Evolutionary conservation across 1,140 invertebrate genomes (phyloP).

Genomic region (Uloborus diversus): DNA sequence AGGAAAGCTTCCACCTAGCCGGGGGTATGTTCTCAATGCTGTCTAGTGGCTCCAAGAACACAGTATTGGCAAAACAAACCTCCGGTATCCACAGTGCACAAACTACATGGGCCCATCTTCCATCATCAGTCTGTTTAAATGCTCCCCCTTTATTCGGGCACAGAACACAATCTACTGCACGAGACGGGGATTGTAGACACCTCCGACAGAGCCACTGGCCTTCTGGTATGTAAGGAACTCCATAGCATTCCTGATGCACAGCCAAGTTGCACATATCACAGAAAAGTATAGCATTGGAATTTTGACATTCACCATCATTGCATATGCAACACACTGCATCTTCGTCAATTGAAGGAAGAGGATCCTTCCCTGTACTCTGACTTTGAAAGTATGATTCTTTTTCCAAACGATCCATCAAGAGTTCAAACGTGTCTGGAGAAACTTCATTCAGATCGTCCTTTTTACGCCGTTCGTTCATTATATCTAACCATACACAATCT

Average conservation of each 20-base stretch:
- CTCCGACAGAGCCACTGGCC: conserved; percentile 96
- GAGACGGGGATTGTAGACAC: conserved; percentile 94
- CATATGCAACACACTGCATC: conserved; percentile 98
- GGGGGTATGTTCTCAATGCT: conserved; percentile 95
- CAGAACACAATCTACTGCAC: conserved; percentile 94
- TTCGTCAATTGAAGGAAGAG: conserved; percentile 81
- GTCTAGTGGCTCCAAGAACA: conserved; percentile 97
- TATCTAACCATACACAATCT: conserved; percentile 89
- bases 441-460: conserved; percentile 75
- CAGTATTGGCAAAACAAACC: conserved; percentile 96
- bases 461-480: conserved; percentile 84
- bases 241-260: conserved; percentile 99
- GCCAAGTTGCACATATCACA: conserved; percentile 99
- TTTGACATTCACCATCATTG: conserved; percentile 92
- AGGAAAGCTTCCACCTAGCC: conserved; percentile 93
- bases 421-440: conserved; percentile 87
- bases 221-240: conserved; percentile 98
- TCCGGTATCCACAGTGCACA: conserved; percentile 99
- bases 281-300: conserved; percentile 95
- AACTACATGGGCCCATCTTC: conserved; percentile 97
- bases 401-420: conserved; percentile 95
- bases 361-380: conserved; percentile 70
- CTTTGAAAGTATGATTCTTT: conserved; percentile 97
- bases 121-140: conserved; percentile 97
- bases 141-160: conserved; percentile 98